Evolutionary conservation across 2,888 invertebrate species (phyloP).

Genomic region (Eucriotettix oculatus): DNA sequence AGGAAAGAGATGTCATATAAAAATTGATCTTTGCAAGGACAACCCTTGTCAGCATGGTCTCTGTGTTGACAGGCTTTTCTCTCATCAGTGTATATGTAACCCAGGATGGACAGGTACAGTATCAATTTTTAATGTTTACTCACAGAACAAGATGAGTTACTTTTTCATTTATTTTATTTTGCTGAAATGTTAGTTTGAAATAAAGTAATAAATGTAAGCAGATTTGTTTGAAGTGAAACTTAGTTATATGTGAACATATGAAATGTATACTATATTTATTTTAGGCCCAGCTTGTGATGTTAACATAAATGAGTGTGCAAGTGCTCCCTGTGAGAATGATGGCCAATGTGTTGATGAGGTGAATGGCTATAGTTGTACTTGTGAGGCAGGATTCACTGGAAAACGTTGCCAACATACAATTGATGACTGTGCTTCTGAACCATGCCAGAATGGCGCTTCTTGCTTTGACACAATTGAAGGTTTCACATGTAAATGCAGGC

Average conservation of each 20-base stretch:
- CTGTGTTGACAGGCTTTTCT: conserved; percentile 77
- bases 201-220: too few relatives aligned
- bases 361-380: conserved; percentile 70
- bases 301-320: conserved; percentile 81
- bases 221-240: too few relatives aligned
- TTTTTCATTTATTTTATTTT: too few relatives aligned
- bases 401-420: conserved; percentile 84
- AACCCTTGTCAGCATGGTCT: conserved; percentile 87
- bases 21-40: conserved; percentile 79
- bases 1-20: conserved; percentile 89
- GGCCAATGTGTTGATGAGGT: conserved; percentile 82
- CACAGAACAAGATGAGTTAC: too few relatives aligned
- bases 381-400: conserved; percentile 88
- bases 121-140: not conserved
- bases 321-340: conserved; percentile 78
- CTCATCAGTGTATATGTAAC: conserved; percentile 76
- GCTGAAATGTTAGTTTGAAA: too few relatives aligned
- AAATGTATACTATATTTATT: too few relatives aligned
- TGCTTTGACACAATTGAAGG: conserved; percentile 79
- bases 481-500: conserved; percentile 82
- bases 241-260: too few relatives aligned
- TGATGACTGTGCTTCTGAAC: conserved; percentile 76
- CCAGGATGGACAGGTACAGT: conserved; percentile 68
- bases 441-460: conserved; percentile 83
- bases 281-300: conserved; percentile 59